Conservation (phyloP, 2,113 vertebrate genomes). For the Geococcyx californianus region DNA sequence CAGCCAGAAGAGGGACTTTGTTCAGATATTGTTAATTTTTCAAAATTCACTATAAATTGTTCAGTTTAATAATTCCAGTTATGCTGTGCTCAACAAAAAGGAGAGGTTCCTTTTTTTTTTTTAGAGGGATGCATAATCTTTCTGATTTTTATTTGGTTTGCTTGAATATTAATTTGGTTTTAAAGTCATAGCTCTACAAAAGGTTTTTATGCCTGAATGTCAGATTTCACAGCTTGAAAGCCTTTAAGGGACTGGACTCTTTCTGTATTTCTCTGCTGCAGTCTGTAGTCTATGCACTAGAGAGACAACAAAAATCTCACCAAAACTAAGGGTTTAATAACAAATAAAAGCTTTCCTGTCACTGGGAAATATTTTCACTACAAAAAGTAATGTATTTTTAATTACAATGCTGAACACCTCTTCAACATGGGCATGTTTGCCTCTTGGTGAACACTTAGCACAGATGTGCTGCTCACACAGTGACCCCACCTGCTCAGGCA, state of each 20-base stretch:
- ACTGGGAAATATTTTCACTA: slow-evolving; percentile 4
- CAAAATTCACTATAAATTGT: background rate
- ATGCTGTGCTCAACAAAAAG: background rate
- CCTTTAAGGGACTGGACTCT: background rate
- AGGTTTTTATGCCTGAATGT: background rate
- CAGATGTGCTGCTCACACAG: background rate
- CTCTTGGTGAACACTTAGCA: background rate
- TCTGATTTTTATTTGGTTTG: background rate
- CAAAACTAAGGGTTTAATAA: slow-evolving; percentile 12
- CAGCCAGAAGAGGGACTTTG: background rate
- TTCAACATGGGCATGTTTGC: background rate
- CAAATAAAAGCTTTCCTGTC: slow-evolving; percentile 8
- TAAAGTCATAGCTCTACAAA: background rate
- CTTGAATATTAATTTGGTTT: background rate
- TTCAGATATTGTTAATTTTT: background rate
- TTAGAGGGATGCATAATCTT: background rate
- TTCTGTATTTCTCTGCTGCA: background rate
- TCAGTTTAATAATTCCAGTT: background rate
- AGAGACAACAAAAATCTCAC: slow-evolving; percentile 27
- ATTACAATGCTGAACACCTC: background rate
- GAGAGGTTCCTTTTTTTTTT: background rate
- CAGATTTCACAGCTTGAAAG: background rate
- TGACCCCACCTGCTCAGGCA: background rate
- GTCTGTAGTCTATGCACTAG: background rate
- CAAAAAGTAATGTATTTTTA: background rate